phyloP scores from a whole-genome alignment of 2,113 vertebrate species.

The Sapayoa aenigma region DNA sequence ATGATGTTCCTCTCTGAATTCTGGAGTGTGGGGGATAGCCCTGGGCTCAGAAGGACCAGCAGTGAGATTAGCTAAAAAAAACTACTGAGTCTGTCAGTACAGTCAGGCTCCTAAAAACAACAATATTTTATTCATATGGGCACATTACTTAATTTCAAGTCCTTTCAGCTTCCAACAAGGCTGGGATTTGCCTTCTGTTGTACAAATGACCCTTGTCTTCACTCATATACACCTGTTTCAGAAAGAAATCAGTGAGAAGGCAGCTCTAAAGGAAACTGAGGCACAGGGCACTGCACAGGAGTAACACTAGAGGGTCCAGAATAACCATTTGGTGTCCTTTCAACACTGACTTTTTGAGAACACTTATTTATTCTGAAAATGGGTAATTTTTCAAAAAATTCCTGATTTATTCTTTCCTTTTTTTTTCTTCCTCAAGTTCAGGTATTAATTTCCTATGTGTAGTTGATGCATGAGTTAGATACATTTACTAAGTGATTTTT shows the following conservation, averaged over 20 bases:
- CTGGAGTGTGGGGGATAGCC: neutral
- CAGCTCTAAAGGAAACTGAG: neutral
- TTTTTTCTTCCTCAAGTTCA: accelerated
- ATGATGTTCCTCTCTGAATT: neutral
- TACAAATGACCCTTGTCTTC: neutral
- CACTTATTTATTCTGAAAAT: neutral
- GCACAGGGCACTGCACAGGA: neutral
- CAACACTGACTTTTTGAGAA: neutral
- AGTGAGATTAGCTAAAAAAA: neutral
- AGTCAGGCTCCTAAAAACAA: conserved; percentile 35
- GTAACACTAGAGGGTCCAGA: neutral
- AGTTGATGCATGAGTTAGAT: neutral
- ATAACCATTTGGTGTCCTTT: neutral
- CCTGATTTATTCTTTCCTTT: neutral
- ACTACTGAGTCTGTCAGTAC: neutral
- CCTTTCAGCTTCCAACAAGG: neutral
- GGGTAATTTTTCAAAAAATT: neutral
- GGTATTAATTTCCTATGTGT: neutral
- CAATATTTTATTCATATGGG: neutral
- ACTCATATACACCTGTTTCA: neutral
- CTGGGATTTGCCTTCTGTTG: neutral
- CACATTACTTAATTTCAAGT: conserved; percentile 15
- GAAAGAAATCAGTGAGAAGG: neutral
- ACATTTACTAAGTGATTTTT: neutral
- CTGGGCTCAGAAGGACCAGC: neutral